Evolutionary conservation across 2,113 vertebrate genomes (phyloP).

Genomic region (Protobothrops flavoviridis): DNA sequence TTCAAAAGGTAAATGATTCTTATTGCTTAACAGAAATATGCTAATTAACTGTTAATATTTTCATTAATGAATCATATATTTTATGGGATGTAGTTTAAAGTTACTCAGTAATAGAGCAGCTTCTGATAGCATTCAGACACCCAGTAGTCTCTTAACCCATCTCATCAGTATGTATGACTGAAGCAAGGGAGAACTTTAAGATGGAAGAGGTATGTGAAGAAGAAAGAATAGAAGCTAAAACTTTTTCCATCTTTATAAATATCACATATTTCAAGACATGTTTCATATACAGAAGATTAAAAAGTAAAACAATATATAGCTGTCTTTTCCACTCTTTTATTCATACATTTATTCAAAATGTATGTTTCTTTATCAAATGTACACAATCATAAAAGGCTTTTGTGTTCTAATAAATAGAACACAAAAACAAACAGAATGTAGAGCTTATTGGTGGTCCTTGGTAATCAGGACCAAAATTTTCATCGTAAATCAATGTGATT

Average conservation of each 20-base stretch:
- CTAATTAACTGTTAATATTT: neutral
- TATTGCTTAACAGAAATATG: neutral
- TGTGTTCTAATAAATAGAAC: neutral
- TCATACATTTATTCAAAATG: neutral
- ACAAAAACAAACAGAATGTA: neutral
- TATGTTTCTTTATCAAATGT: neutral
- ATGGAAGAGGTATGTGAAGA: too few relatives aligned
- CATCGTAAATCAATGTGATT: neutral
- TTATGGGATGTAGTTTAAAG: neutral
- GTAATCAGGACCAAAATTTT: neutral
- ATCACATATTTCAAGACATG: neutral
- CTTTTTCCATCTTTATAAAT: neutral
- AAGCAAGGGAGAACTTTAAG: neutral
- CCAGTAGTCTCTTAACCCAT: neutral
- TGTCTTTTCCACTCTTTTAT: neutral
- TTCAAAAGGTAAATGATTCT: neutral
- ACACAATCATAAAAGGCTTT: neutral
- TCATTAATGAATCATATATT: neutral
- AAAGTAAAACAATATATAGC: neutral
- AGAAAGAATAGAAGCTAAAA: neutral
- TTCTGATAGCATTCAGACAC: neutral
- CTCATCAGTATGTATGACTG: neutral
- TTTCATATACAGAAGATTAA: neutral
- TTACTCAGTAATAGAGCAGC: neutral
- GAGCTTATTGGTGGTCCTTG: neutral